Evolutionary conservation across 2,888 invertebrate species (phyloP).

Genomic region (Bembecia ichneumoniformis): DNA sequence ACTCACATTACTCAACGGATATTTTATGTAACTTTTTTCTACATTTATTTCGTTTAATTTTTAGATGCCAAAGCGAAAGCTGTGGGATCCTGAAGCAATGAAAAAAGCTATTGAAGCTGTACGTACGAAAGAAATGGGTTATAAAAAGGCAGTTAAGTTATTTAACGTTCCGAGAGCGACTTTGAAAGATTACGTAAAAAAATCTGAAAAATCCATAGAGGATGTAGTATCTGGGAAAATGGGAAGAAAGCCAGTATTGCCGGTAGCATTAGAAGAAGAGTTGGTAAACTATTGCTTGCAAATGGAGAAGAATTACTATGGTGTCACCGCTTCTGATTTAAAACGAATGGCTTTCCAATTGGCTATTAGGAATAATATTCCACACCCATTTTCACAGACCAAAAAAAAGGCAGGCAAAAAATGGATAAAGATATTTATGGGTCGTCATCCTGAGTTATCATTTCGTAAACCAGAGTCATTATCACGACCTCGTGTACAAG

Average conservation of each 20-base stretch:
- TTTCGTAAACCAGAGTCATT: conserved; percentile 6
- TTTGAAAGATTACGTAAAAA: conserved; percentile 10
- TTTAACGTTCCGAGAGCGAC: conserved; percentile 14
- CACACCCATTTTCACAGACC: neutral
- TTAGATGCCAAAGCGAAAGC: neutral
- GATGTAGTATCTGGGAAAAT: conserved; percentile 7
- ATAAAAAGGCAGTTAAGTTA: conserved; percentile 11
- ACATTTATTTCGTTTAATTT: neutral
- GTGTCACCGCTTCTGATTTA: conserved; percentile 6
- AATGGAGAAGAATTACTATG: conserved; percentile 8
- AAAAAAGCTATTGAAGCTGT: conserved; percentile 12
- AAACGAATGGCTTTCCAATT: conserved; percentile 5
- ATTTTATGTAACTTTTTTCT: conserved; percentile 2
- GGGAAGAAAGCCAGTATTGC: conserved; percentile 3
- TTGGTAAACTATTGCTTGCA: conserved; percentile 8
- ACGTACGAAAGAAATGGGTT: conserved; percentile 11
- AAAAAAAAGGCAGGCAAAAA: conserved; percentile 1
- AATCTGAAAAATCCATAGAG: conserved; percentile 5
- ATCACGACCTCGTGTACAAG: conserved; percentile 6
- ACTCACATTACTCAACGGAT: too few relatives aligned
- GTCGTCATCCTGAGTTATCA: conserved; percentile 3
- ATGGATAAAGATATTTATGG: conserved; percentile 5
- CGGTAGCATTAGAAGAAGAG: conserved; percentile 2
- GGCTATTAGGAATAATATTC: conserved; percentile 3
- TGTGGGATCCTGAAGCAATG: conserved; percentile 7